Evolutionary conservation across 2,888 invertebrate species (phyloP).

Genomic region (Protula sp.): DNA sequence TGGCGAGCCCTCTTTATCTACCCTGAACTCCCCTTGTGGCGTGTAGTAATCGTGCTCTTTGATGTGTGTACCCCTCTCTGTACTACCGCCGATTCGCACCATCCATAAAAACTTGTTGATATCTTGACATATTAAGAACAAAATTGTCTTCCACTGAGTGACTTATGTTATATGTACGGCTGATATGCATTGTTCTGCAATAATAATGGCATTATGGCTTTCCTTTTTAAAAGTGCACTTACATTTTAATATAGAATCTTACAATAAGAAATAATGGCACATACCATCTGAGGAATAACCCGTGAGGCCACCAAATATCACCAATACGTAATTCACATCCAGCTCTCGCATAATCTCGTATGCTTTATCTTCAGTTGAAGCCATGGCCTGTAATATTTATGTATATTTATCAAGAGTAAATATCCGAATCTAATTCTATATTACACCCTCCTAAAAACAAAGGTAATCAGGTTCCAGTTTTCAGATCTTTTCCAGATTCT

Average conservation of each 20-base stretch:
- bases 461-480: not conserved
- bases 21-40: slow-evolving; percentile 86
- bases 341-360: slow-evolving; percentile 96
- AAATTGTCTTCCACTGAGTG: too few species aligned
- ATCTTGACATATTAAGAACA: slow-evolving; percentile 64
- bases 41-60: slow-evolving; percentile 97
- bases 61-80: slow-evolving; percentile 88
- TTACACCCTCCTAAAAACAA: not conserved
- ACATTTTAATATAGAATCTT: too few species aligned
- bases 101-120: slow-evolving; percentile 99
- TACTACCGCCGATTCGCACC: slow-evolving; percentile 94
- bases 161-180: too few species aligned
- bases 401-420: not conserved
- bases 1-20: slow-evolving; percentile 89
- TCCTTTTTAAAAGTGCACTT: too few species aligned
- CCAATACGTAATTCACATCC: slow-evolving; percentile 95
- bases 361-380: slow-evolving; percentile 90
- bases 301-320: slow-evolving; percentile 97
- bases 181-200: too few species aligned
- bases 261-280: too few species aligned
- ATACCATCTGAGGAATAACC: slow-evolving; percentile 96
- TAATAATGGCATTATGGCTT: too few species aligned
- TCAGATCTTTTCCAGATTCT: not conserved
- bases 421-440: not conserved
- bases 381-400: slow-evolving; percentile 69